Evolutionary conservation across 1,140 invertebrate genomes (phyloP).

Genomic region (Tetragnatha versicolor): DNA sequence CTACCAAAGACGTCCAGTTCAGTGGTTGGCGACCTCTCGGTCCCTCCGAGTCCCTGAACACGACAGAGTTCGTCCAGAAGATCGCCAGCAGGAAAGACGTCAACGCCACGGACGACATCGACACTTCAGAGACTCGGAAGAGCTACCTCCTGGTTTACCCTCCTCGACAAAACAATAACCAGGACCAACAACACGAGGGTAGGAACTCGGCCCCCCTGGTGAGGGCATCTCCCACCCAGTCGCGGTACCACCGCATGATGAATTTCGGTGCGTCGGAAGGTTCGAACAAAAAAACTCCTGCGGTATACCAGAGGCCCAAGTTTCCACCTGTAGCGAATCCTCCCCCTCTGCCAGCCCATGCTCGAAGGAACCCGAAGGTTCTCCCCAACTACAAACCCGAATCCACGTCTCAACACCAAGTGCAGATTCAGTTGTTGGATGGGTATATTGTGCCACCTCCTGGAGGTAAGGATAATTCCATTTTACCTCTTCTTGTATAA

Average conservation of each 20-base stretch:
- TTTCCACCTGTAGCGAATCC: constrained; percentile 49
- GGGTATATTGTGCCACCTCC: constrained; percentile 42
- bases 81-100: neutral
- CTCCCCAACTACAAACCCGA: constrained; percentile 32
- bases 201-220: constrained; percentile 5
- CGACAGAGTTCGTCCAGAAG: constrained; percentile 16
- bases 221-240: constrained; percentile 22
- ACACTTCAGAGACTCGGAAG: constrained; percentile 12
- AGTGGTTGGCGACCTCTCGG: constrained; percentile 33
- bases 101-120: neutral
- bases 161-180: neutral
- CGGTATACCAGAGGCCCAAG: constrained; percentile 13
- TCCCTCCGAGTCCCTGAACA: constrained; percentile 15
- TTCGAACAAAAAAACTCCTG: constrained; percentile 1
- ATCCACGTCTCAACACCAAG: constrained; percentile 43
- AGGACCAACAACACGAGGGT: neutral
- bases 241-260: constrained; percentile 31
- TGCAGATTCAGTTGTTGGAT: constrained; percentile 46
- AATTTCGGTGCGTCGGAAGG: constrained; percentile 27
- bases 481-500: neutral
- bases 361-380: neutral
- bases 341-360: constrained; percentile 34
- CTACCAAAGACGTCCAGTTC: constrained; percentile 18
- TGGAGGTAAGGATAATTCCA: constrained; percentile 2
- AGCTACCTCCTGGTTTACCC: constrained; percentile 34